These are phyloP conservation scores for Pedionomus torquatus DNA, from an alignment of 2,113 vertebrate species.

Conservation along the genomic window DNA sequence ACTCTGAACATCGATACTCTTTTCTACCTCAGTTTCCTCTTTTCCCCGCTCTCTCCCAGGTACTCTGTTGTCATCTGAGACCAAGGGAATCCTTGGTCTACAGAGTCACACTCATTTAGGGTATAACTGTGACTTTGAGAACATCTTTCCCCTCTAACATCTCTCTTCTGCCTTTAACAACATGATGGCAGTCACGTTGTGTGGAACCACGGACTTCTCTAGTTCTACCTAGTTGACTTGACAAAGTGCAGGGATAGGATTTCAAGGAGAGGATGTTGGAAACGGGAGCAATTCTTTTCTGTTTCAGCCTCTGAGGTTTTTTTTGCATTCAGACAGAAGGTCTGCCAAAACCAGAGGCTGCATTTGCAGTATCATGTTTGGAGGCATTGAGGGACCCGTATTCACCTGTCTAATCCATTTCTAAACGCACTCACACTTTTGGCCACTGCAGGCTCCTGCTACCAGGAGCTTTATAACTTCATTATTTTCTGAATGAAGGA, in stretches of 20 bases:
- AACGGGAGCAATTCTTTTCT: background rate
- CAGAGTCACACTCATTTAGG: background rate
- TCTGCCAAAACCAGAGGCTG: background rate
- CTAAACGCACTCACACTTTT: background rate
- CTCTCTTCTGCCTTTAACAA: background rate
- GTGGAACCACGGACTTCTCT: background rate
- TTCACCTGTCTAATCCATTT: background rate
- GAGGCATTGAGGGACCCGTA: background rate
- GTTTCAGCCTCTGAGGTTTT: background rate
- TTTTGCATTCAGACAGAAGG: background rate
- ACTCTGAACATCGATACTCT: background rate
- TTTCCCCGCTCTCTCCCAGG: background rate
- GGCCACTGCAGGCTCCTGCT: background rate
- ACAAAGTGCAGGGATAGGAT: background rate
- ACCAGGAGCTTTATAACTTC: background rate
- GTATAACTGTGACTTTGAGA: background rate
- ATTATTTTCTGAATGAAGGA: background rate
- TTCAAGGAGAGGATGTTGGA: background rate
- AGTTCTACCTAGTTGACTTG: background rate
- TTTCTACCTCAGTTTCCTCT: background rate
- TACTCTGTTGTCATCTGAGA: background rate
- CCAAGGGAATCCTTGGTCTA: background rate
- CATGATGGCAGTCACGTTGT: background rate
- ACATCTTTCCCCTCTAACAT: background rate
- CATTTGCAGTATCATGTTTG: background rate